Evolutionary conservation across 2,888 invertebrate genomes (phyloP), one percentile per base, ranked within the genome.

Genomic region (Drosophila prolongata): DNA sequence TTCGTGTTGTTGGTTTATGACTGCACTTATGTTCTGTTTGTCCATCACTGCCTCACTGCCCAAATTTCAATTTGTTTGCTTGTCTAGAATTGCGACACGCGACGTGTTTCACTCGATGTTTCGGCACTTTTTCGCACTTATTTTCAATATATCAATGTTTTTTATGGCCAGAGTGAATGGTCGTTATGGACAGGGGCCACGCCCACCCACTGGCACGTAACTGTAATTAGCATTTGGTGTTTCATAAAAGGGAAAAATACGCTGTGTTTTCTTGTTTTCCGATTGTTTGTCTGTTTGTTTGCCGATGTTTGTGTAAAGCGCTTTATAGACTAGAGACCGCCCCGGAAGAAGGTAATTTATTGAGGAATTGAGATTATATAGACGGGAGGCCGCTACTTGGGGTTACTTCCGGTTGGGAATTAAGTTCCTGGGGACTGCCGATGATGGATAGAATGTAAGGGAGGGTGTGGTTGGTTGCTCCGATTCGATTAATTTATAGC

Each of bases 401-500:
- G 43, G 47, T 14, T 11, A 49, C 49, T 49, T 49, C 16, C 49
- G 34, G 34, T 35, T 34, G 49, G 49, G 49, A 35, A 35, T n/a
- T 46, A 24, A 24, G 24, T 24, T 24, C 24, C 24, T 24, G 24
- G 24, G 24, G 24, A n/a, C 46, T 46, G 46, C 10, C n/a, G 5
- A 35, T 3, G 11, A 11, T 11, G 35, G 10, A 3, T 35, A 5
- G 38, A 30, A 8, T 30, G 38, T 24, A 4, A 13, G 19, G 42
- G 43, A 57, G 50, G 37, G 19, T 6, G 19, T 6, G 4, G 1
- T 49, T 27, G 65, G 54, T 57, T 42, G 50, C 46, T 47, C 64
- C 40, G 54, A 30, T 13, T 44, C 16, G 27, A 58, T 52, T 68
- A 69, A 64, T 73, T 89, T 91, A 91, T 80, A 91, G 85, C 90